Conservation (phyloP, 2,113 vertebrate genomes). For the Prunella himalayana region DNA sequence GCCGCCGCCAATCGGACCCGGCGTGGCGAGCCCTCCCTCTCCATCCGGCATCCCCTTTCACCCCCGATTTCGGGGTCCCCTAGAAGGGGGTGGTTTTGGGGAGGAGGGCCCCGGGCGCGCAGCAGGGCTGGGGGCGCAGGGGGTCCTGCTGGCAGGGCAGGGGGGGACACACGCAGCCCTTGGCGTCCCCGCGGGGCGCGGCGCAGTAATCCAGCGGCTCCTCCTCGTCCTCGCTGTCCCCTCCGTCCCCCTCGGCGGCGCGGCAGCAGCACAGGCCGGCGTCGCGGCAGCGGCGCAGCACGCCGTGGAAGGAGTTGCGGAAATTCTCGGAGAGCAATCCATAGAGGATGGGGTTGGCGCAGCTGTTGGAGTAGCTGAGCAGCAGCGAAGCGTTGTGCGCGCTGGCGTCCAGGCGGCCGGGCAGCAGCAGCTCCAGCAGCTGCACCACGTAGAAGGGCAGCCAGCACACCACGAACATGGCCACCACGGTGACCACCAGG, state of each 20-base stretch:
- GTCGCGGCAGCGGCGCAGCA: constrained; percentile 74
- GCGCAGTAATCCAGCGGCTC: constrained; percentile 70
- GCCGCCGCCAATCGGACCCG: rapidly evolving
- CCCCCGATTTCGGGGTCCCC: rapidly evolving
- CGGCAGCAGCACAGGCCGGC: constrained; percentile 53
- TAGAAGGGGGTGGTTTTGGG: constrained; percentile 68
- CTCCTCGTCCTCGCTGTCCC: constrained; percentile 51
- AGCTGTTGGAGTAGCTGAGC: constrained; percentile 89
- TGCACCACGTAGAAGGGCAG: constrained; percentile 90
- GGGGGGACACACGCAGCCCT: constrained; percentile 50
- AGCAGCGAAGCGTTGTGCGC: constrained; percentile 87
- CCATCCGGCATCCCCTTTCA: background rate
- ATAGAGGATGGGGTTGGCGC: constrained; percentile 88
- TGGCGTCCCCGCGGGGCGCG: constrained; percentile 40
- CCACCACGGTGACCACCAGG: constrained; percentile 85
- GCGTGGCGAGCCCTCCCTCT: background rate
- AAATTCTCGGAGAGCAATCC: constrained; percentile 89
- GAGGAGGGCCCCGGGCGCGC: constrained; percentile 44
- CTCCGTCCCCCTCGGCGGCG: rapidly evolving
- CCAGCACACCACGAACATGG: constrained; percentile 89
- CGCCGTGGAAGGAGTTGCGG: constrained; percentile 86
- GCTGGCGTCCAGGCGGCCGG: constrained; percentile 75
- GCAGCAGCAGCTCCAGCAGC: constrained; percentile 83
- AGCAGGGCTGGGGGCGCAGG: constrained; percentile 43
- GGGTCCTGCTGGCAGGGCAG: constrained; percentile 65